A percentile compares a stretch with the other conserved stretches of the same genome.
Evolutionary conservation across 2,888 invertebrate genomes (phyloP).

Genomic region (Synergus umbraculus): DNA sequence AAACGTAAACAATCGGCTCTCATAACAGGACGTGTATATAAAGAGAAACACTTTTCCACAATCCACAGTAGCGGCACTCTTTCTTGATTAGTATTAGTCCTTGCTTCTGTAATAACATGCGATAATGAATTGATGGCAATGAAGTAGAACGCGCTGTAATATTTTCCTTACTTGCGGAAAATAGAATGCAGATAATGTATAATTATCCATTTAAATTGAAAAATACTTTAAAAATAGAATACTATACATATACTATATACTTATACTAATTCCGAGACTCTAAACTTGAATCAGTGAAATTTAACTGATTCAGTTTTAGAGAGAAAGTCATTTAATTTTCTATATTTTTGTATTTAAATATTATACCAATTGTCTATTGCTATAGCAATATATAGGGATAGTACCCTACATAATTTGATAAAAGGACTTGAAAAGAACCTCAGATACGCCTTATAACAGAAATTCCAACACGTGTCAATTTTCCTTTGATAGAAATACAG

Average conservation of each 20-base stretch:
- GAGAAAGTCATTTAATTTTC: too few relatives aligned
- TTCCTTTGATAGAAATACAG: conserved; percentile 9
- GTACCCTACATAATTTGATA: background rate
- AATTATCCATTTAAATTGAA: too few relatives aligned
- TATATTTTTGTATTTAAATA: too few relatives aligned
- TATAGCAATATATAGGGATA: too few relatives aligned
- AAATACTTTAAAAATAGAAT: too few relatives aligned
- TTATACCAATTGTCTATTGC: too few relatives aligned
- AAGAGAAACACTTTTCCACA: background rate
- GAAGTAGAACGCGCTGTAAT: background rate
- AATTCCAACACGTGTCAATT: background rate
- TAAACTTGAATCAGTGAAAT: too few relatives aligned
- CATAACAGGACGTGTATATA: background rate
- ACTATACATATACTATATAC: too few relatives aligned
- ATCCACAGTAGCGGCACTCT: background rate
- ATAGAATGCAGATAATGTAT: background rate
- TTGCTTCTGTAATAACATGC: background rate
- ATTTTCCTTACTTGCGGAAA: background rate
- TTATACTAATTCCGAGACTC: too few relatives aligned
- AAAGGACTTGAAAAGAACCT: background rate
- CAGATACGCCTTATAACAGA: background rate
- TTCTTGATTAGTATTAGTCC: too few relatives aligned
- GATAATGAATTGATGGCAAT: background rate
- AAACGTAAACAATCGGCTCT: background rate
- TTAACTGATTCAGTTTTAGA: too few relatives aligned